Conservation (phyloP, 2,888 invertebrate genomes). For the Euzetes globulus region DNA sequence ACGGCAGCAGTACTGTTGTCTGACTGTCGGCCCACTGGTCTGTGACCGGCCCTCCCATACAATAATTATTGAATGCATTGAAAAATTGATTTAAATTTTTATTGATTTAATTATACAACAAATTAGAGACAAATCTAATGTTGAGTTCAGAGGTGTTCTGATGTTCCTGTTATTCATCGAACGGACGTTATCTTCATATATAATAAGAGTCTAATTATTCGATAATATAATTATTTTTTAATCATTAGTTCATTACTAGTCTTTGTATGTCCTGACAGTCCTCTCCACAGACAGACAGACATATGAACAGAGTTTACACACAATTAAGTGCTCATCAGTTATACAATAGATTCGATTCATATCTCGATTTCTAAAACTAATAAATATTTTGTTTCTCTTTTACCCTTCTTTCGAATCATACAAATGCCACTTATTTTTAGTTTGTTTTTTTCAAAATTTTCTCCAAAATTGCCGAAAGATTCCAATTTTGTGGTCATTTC, state of each 20-base stretch:
- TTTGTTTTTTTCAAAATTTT: background rate
- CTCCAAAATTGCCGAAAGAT: background rate
- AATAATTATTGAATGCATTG: background rate
- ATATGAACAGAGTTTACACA: too few species aligned
- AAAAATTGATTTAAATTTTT: background rate
- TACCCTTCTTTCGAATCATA: background rate
- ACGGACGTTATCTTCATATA: background rate
- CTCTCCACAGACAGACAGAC: too few species aligned
- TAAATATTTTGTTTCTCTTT: background rate
- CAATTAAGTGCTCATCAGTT: too few species aligned
- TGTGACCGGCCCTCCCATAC: background rate
- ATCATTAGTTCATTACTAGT: background rate
- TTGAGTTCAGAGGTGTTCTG: too few species aligned
- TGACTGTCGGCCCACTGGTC: background rate
- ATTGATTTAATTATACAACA: background rate
- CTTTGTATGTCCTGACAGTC: background rate
- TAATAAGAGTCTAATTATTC: background rate
- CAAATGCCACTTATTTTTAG: background rate
- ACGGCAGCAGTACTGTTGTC: conserved; percentile 22
- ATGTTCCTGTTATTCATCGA: conserved; percentile 16
- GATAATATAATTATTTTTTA: background rate
- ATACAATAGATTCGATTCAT: too few species aligned
- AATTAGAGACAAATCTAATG: background rate
- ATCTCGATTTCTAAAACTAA: background rate
- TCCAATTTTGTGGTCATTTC: background rate